phyloP scores from a whole-genome alignment of 2,888 invertebrate genomes.

The Altica lythri region DNA sequence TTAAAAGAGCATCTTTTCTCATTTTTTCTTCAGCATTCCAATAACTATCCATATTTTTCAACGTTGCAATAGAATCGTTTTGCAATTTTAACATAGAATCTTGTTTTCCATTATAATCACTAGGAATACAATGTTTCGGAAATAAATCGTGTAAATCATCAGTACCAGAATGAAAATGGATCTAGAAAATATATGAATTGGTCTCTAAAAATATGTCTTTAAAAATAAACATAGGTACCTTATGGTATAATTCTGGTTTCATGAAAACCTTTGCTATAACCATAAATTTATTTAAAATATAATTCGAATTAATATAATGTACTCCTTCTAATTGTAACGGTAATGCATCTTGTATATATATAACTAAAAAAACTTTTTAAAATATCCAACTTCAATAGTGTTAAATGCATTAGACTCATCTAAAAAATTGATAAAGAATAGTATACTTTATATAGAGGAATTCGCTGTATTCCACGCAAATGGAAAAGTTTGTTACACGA shows the following conservation, averaged over 20 bases:
- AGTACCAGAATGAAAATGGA: slow-evolving; percentile 1
- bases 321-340: background rate
- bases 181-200: background rate
- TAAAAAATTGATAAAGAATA: too few species aligned
- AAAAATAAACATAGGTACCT: background rate
- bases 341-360: slow-evolving; percentile 6
- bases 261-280: background rate
- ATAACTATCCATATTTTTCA: background rate
- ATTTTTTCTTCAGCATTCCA: slow-evolving; percentile 1
- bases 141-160: background rate
- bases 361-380: background rate
- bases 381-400: background rate
- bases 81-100: background rate
- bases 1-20: too few species aligned
- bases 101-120: background rate
- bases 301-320: slow-evolving; percentile 1
- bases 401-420: slow-evolving; percentile 9
- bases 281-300: slow-evolving; percentile 5
- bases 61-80: background rate
- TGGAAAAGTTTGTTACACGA: too few species aligned
- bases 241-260: background rate
- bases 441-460: too few species aligned
- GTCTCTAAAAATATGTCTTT: background rate
- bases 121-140: slow-evolving; percentile 5
- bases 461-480: too few species aligned